Evolutionary conservation across 2,113 vertebrate species (phyloP).

Genomic region (Anhinga anhinga): DNA sequence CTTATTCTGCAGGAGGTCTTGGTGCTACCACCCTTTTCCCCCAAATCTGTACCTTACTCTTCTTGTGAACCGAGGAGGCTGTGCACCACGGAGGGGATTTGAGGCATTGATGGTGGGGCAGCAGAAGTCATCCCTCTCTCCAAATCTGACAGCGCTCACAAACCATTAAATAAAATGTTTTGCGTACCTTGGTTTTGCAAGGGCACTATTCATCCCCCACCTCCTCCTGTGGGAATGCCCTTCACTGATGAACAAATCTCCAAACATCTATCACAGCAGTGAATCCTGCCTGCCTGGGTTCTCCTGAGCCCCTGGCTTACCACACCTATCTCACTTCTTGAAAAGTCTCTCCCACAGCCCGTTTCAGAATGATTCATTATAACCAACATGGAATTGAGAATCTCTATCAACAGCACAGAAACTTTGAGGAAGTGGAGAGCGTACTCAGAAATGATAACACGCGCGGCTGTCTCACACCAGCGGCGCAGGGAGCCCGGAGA

Average conservation of each 20-base stretch:
- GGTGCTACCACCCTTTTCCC: no score
- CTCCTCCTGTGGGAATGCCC: neutral
- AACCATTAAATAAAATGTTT: neutral
- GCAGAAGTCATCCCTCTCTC: neutral
- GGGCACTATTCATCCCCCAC: neutral
- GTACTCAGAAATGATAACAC: rapidly evolving
- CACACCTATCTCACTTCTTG: neutral
- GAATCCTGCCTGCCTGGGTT: neutral
- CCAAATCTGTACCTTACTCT: neutral
- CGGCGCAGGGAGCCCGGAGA: neutral
- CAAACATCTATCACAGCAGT: neutral
- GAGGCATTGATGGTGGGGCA: neutral
- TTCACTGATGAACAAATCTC: neutral
- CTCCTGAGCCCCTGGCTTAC: neutral
- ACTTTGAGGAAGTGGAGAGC: neutral
- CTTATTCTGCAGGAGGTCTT: neutral
- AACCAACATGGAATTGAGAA: neutral
- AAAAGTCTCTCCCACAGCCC: neutral
- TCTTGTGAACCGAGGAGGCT: neutral
- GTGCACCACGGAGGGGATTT: neutral
- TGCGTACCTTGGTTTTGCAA: neutral
- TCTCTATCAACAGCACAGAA: neutral
- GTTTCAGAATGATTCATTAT: neutral
- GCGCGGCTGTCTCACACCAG: rapidly evolving
- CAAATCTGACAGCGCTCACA: neutral